A percentile compares a stretch with the other conserved stretches of the same genome.
phyloP scores from a whole-genome alignment of 2,797 vertebrate species.

The Discoglossus pictus region DNA sequence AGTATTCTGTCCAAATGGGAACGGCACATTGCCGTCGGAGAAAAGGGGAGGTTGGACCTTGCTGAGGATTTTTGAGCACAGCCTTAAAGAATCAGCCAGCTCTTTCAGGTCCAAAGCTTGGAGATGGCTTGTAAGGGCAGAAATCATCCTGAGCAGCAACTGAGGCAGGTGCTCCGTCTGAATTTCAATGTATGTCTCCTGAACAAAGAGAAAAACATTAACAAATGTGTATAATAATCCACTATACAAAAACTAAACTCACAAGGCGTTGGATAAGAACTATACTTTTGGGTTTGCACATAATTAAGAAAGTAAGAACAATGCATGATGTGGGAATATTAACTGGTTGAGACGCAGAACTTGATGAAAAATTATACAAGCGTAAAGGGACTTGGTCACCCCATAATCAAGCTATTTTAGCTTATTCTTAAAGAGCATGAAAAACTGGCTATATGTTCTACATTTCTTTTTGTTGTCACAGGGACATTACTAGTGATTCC shows the following conservation, averaged over 20 bases:
- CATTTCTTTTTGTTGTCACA: too few relatives aligned
- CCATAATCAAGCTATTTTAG: too few relatives aligned
- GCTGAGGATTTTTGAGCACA: conserved; percentile 98
- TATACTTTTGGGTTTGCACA: neutral
- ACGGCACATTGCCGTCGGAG: conserved; percentile 74
- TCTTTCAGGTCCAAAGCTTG: conserved; percentile 83
- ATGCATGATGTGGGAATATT: conserved; percentile 77
- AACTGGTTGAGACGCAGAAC: too few relatives aligned
- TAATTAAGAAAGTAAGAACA: conserved; percentile 58
- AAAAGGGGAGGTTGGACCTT: conserved; percentile 94
- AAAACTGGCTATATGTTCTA: too few relatives aligned
- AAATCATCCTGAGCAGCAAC: conserved; percentile 92
- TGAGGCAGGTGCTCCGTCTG: conserved; percentile 98
- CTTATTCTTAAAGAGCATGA: too few relatives aligned
- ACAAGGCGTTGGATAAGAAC: neutral
- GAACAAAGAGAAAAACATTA: conserved; percentile 52
- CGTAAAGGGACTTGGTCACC: too few relatives aligned
- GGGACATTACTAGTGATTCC: too few relatives aligned
- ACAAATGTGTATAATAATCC: neutral
- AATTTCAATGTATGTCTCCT: conserved; percentile 99
- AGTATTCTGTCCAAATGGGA: conserved; percentile 66
- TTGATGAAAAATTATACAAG: too few relatives aligned
- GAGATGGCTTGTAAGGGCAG: conserved; percentile 88
- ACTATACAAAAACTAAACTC: conserved; percentile 5
- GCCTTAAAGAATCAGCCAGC: conserved; percentile 90